A percentile compares a stretch with the other conserved stretches of the same genome.
phyloP scores from a whole-genome alignment of 2,888 invertebrate species.

The Hirtodrosophila trivittata region DNA sequence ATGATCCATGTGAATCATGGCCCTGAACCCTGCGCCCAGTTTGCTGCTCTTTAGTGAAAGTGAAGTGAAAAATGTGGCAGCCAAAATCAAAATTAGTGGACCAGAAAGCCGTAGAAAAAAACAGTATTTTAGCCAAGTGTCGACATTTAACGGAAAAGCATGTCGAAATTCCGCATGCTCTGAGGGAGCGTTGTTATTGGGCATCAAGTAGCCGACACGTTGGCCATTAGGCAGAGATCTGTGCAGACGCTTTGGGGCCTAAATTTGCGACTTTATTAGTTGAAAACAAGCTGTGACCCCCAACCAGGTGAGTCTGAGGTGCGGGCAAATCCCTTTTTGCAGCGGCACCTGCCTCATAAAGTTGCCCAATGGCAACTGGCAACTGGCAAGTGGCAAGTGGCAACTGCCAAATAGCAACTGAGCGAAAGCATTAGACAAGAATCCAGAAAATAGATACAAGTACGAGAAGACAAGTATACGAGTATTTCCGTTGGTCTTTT shows the following conservation, averaged over 20 bases:
- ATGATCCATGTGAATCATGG: conserved; percentile 41
- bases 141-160: no score
- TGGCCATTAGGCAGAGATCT: conserved; percentile 41
- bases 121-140: conserved; percentile 28
- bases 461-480: conserved; percentile 11
- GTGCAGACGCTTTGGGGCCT: conserved; percentile 38
- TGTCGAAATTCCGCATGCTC: background rate
- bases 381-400: no score
- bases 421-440: conserved; percentile 66
- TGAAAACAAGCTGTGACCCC: conserved; percentile 43
- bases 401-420: background rate
- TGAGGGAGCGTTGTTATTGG: conserved; percentile 3
- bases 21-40: conserved; percentile 7
- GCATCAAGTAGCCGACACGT: conserved; percentile 52
- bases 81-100: conserved; percentile 52
- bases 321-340: conserved; percentile 49
- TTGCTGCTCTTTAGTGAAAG: conserved; percentile 58
- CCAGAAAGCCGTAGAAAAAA: conserved; percentile 45
- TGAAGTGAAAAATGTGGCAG: conserved; percentile 43
- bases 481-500: conserved; percentile 38
- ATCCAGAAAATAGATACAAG: conserved; percentile 43
- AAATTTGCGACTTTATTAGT: conserved; percentile 72
- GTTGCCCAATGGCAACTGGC: conserved; percentile 20
- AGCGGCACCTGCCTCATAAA: conserved; percentile 51
- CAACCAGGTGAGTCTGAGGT: background rate